These are phyloP conservation scores for Bombus ignitus DNA, from an alignment of 1,140 invertebrate species.

Conservation along the genomic window DNA sequence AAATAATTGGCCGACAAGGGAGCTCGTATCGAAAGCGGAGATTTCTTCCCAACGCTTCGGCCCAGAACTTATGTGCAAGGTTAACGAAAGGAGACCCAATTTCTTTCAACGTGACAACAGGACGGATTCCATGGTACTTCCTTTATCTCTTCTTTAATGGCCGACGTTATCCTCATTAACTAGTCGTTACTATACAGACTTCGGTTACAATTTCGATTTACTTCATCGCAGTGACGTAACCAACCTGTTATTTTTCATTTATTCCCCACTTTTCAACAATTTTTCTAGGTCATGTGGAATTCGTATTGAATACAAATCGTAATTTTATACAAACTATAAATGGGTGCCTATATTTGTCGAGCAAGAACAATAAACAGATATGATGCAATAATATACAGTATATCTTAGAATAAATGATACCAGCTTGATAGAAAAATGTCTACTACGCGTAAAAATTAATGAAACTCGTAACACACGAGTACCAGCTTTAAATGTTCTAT, in stretches of 20 bases:
- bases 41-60: not conserved
- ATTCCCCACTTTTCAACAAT: not conserved
- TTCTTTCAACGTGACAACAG: slow-evolving; percentile 28
- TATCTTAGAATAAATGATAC: too few species aligned
- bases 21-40: not conserved
- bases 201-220: slow-evolving; percentile 18
- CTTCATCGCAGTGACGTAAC: slow-evolving; percentile 8
- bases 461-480: too few species aligned
- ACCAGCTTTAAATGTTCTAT: too few species aligned
- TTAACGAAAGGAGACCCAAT: slow-evolving; percentile 30
- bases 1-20: not conserved
- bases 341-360: too few species aligned
- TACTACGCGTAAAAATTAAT: too few species aligned
- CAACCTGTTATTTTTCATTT: not conserved
- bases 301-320: too few species aligned
- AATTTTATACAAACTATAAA: too few species aligned
- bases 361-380: too few species aligned
- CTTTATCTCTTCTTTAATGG: slow-evolving; percentile 35
- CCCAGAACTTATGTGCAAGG: slow-evolving; percentile 16
- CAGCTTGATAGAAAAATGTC: too few species aligned
- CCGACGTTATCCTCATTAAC: slow-evolving; percentile 30
- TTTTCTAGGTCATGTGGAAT: not conserved
- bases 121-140: slow-evolving; percentile 20
- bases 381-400: too few species aligned
- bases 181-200: slow-evolving; percentile 25